Percentiles rank a stretch among this genome's conserved stretches.
phyloP scores from a whole-genome alignment of 2,888 invertebrate genomes.

The Trachelus troglodyta region DNA sequence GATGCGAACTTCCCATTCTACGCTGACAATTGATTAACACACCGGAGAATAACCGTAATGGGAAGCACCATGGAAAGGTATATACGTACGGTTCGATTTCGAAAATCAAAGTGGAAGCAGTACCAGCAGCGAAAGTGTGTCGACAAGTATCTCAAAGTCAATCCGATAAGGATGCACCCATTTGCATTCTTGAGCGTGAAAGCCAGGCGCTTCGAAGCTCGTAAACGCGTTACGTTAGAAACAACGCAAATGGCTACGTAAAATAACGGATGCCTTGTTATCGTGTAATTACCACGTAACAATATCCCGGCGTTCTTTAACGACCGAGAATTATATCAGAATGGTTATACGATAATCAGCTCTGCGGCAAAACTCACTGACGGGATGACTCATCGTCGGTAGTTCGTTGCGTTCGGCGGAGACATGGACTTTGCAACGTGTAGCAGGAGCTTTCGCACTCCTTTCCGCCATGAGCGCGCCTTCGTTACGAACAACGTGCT shows the following conservation, averaged over 20 bases:
- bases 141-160: background rate
- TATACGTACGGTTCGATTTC: background rate
- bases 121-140: background rate
- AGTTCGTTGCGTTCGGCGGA: background rate
- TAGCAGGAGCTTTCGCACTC: conserved; percentile 11
- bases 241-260: background rate
- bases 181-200: background rate
- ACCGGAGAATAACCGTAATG: background rate
- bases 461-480: conserved; percentile 6
- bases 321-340: background rate
- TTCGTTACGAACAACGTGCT: background rate
- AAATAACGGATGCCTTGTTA: background rate
- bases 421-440: conserved; percentile 4
- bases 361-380: background rate
- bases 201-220: background rate
- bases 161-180: background rate
- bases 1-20: background rate
- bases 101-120: background rate
- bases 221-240: background rate
- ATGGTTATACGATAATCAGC: background rate
- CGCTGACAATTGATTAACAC: background rate
- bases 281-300: background rate
- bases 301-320: background rate
- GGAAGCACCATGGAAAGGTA: background rate
- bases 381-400: background rate